Base-by-base conservation (phyloP, 2,888 invertebrate genomes). In the Netelia melanura region DNA sequence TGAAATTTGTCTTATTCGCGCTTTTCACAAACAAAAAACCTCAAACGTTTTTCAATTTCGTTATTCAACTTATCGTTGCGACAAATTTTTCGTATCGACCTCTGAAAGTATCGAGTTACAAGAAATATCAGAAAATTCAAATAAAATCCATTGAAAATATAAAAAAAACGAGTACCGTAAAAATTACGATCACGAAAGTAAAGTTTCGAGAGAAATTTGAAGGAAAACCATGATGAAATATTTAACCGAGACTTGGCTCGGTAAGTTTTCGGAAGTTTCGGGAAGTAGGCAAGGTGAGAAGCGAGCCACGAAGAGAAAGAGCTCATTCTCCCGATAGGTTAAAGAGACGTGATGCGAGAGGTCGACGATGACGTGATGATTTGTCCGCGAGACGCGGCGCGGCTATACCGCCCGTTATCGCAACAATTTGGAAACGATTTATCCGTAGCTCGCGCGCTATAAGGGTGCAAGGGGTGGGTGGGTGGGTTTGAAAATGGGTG, bases 381-480 rank as follows among this genome's bases (percentile, higher is more conserved):
- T 58, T 70, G 65, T 75, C 65, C 74, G 1, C 56, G 21, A 8
- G 23, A 38, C 38, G 38, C 38, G 38, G 6, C 6, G 38, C 6
- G 38, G 38, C 38, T 38, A 38, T 11, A 6, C 48, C 17, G 44
- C 54, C 56, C 48, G 67, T 23, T 62, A 30, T 74, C 54, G 78
- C 71, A 82, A 82, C 84, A 84, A 77, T 82, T 77, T 62, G 23
- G 61, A 67, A 58, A 74, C 79, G 81, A 86, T 77, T 83, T 77
- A 86, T 84, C 83, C 70, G 56, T 81, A 78, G 38, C 78, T 58
- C 21, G 62, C 21, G 9, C 17, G 17, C 25, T 6, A 5, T 11
- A 77, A 38, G 52, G 25, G 17, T 72, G 72, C 25, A 11, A 11
- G 9, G 23, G 38, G 54, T 56, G 25, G 17, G 17, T 17, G 17